Percentiles rank a stretch among this genome's conserved stretches.
These are phyloP conservation scores for Pampusana beccarii DNA, from an alignment of 2,113 vertebrate genomes.

Conservation along the genomic window DNA sequence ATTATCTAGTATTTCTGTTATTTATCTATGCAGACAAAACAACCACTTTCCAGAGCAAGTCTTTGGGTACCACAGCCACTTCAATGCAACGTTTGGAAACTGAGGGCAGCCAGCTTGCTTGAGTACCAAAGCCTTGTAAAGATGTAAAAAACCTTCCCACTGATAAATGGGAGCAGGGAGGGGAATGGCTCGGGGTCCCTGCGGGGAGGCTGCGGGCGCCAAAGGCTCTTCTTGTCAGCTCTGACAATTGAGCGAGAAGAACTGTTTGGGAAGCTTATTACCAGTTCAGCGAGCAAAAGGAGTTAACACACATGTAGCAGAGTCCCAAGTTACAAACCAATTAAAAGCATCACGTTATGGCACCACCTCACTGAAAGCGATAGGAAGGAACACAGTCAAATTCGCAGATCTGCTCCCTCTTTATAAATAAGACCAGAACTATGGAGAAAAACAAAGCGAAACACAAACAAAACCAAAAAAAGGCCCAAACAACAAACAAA, in stretches of 20 bases:
- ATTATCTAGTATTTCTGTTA: neutral
- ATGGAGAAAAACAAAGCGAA: too few species aligned
- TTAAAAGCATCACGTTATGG: neutral
- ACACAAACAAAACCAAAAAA: neutral
- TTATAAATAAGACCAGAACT: neutral
- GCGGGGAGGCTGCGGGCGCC: neutral
- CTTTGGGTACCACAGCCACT: neutral
- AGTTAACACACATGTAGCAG: neutral
- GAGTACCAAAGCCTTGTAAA: neutral
- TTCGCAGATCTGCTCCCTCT: neutral
- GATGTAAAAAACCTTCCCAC: neutral
- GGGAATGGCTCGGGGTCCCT: neutral
- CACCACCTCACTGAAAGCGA: neutral
- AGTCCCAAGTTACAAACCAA: neutral
- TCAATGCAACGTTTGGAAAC: neutral
- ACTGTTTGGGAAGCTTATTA: neutral
- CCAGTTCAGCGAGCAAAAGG: neutral
- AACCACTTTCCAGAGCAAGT: neutral
- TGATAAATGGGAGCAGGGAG: neutral
- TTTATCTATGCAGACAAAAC: too few species aligned
- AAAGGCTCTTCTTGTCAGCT: neutral
- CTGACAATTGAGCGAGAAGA: neutral
- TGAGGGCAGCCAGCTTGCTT: neutral
- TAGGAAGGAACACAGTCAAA: neutral
- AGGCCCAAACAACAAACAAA: too few species aligned